Evolutionary conservation across 2,888 invertebrate species (phyloP), one percentile per base, ranked within the genome.

Genomic region (Pammene fasciana): DNA sequence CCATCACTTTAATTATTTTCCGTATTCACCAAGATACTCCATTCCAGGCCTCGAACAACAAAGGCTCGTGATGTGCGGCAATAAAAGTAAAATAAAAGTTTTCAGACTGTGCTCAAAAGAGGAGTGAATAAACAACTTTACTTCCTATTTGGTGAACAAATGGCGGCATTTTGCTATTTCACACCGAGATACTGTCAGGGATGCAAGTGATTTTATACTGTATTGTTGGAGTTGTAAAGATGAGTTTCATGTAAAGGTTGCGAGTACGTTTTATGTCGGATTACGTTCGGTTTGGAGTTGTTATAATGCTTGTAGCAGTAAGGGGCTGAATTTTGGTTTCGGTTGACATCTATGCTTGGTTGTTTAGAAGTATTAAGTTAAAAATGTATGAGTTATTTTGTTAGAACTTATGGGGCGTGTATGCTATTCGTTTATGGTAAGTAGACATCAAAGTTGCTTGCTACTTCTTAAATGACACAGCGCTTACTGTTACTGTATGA

Each of bases 91-190:
- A 68, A 68, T 68, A 82, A 81, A 83, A 83, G 76, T 82, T 82
- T 64, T 72, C 73, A 75, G 75, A 64, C 66, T 67, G 72, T 81
- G 75, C 78, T 80, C 82, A 80, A 81, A 82, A 79, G 84, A 81
- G 82, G 75, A 78, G 76, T 73, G 78, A 79, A 83, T 79, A 86
- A 87, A 87, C 83, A 85, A 87, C 78, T 88, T 87, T 85, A 83
- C 79, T 84, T 82, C 82, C 82, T 84, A 86, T 87, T 88, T 86
- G 81, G 79, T 75, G 86, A 87, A 87, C 85, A 86, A 86, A 86
- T 83, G 83, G 83, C 80, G 77, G 76, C 68, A 65, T 68, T 65
- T 65, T 68, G 68, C 68, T 68, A 68, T 68, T 68, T 68, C 57
- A 62, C 64, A 62, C 56, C 34, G 48, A 57, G 62, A 46, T 67